Conservation (phyloP, 1,140 invertebrate genomes). For the Cotesia glomerata region DNA sequence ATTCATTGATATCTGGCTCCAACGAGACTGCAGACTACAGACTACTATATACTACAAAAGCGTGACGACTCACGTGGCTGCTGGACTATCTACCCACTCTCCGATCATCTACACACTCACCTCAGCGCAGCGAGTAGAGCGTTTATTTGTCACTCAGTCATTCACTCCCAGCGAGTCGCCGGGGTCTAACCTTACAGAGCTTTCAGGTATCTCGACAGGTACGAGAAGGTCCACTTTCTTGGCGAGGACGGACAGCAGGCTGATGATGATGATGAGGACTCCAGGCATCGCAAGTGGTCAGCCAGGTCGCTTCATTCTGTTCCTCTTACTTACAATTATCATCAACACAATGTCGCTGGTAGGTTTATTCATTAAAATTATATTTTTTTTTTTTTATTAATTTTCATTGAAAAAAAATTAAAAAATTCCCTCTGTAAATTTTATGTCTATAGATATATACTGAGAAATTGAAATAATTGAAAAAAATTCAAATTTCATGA, state of each 20-base stretch:
- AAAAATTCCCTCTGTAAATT: too few species aligned
- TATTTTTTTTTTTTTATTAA: too few species aligned
- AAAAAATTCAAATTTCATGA: too few species aligned
- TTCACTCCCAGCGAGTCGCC: not conserved
- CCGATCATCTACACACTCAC: not conserved
- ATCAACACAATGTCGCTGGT: conserved; percentile 82
- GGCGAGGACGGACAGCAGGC: conserved; percentile 81
- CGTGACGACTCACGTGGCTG: conserved; percentile 2
- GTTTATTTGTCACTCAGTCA: not conserved
- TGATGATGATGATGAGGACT: conserved; percentile 78
- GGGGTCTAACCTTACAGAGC: conserved; percentile 19
- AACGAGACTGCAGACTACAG: not conserved
- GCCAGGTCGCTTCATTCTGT: conserved; percentile 74
- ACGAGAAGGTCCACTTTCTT: conserved; percentile 84
- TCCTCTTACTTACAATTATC: conserved; percentile 81
- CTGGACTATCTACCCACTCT: conserved; percentile 2
- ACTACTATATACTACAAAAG: too few species aligned
- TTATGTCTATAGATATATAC: too few species aligned
- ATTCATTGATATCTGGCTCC: conserved; percentile 44
- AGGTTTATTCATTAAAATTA: conserved; percentile 24
- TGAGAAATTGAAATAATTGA: too few species aligned
- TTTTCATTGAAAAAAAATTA: too few species aligned
- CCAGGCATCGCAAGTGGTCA: conserved; percentile 73
- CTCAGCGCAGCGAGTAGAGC: not conserved
- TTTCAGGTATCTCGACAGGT: conserved; percentile 79